These are phyloP conservation scores for Sorex fumeus DNA, from an alignment of 2,113 vertebrate species.

Conservation along the genomic window DNA sequence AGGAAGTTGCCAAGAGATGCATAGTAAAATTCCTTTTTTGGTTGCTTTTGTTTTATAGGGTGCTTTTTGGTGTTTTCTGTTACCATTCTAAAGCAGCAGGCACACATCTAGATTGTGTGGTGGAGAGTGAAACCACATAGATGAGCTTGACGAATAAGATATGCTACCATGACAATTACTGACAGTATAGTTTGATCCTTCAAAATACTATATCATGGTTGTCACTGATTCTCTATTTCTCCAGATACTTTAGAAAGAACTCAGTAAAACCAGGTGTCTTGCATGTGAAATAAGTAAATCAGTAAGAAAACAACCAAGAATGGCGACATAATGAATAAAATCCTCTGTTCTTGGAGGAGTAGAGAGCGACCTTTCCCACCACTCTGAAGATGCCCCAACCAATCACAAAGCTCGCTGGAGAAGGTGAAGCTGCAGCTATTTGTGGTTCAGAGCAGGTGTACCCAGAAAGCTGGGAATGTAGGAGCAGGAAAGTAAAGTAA, in stretches of 20 bases:
- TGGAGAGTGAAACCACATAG: neutral
- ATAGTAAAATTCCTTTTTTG: no score
- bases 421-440: slow-evolving; percentile 5
- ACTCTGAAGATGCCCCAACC: neutral
- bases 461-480: neutral
- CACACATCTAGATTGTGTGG: neutral
- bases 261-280: neutral
- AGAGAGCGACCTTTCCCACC: neutral
- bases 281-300: neutral
- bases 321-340: neutral
- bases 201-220: neutral
- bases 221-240: neutral
- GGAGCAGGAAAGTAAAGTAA: neutral
- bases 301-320: neutral
- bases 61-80: neutral
- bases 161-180: neutral
- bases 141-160: neutral
- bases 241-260: neutral
- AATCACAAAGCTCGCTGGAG: neutral
- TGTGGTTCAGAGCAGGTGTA: slow-evolving; percentile 35
- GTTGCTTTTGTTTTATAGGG: neutral
- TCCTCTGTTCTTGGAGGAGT: neutral
- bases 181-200: neutral
- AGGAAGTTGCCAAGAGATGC: neutral
- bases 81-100: neutral